Base-by-base conservation (phyloP, 2,888 invertebrate species). In the Phrixothrix hirtus region DNA sequence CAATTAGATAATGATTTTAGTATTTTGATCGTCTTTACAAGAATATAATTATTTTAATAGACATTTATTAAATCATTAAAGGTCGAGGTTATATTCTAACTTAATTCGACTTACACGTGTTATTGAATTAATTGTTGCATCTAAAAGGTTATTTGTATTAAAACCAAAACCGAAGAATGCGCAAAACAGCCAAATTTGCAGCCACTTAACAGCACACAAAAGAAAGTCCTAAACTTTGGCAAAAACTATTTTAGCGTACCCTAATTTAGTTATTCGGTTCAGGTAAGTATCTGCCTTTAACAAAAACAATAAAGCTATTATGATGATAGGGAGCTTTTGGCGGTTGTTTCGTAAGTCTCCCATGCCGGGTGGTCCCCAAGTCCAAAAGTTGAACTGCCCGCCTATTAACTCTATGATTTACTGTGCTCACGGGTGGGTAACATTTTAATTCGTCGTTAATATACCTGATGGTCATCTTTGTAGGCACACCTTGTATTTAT, bases 401-500 rank as follows among this genome's bases (percentile, higher is more conserved):
- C 60, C 60, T 58, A 60, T 60, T 60, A 60, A 55, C 57, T 52
- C 49, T 58, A 60, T 60, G 60, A 60, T 60, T 60, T 60, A 60
- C 60, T 45, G 55, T 56, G 55, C 64, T 62, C 55, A 65, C 62
- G 61, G 65, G 65, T 63, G 60, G 52, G 61, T 59, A 59, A 59
- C 55, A 60, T 62, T 66, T 64, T 61, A 60, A 58, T 64, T 57
- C 57, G 60, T 63, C 63, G 64, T 64, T 66, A 64, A 65, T 67
- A 65, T 58, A 43, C 48, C 53, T 64, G 62, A 59, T 60, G 56
- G 54, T 57, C 60, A 44, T 45, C 58, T 52, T 60, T 62, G 60
- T 60, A 63, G 63, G 61, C 65, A 60, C 64, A 63, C 65, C 64
- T 65, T 63, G 60, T 68, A 65, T 67, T 67, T 67, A 64, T 67